Base-by-base conservation (phyloP, 1,140 invertebrate species). In the Paracyclopina nana region DNA sequence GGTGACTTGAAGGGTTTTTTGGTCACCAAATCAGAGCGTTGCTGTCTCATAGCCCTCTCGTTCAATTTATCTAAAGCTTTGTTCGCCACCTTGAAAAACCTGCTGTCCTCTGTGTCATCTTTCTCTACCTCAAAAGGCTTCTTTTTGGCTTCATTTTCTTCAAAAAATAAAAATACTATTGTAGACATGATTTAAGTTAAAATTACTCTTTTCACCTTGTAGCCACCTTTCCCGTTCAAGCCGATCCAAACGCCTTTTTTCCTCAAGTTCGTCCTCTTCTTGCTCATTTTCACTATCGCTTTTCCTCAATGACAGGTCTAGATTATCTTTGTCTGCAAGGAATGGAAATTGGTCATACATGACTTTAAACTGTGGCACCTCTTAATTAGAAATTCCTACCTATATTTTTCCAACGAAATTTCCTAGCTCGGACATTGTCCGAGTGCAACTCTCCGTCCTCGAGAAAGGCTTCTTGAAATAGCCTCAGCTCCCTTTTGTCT, bases 361-460 rank as follows among this genome's bases (percentile, higher is more conserved):
- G 9, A 11, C 18, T 18, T 42, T 11, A 42, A 42, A 9, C 40
- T 9, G 9, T 42, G 9, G 18, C 40, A 11, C 6, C 6, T 9
- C 8, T 18, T 18, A 20, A 25, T 18, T 18, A 20, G 24, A 18
- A 20, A 20, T 11, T 59, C 54, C 60, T 67, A 80, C 78, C 76
- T 54, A 75, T 69, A 67, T 82, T 79, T 60, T 70, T 78, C 82
- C 82, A 88, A 56, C 71, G 71, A 60, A 87, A 88, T 56, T 78
- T 77, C 43, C 82, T 68, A 55, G 79, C 72, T 11, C 84, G 67
- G 20, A 76, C 75, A 9, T 65, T 68, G 49, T 78, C 75, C 0
- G 67, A 65, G 58, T 84, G 77, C 34, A 90, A 66, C 61, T 90
- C 85, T 0, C 83, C 85, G 62, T 88, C 82, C 60, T 85, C 82